phyloP scores from a whole-genome alignment of 2,888 invertebrate species.

The Megastigmus dorsalis region DNA sequence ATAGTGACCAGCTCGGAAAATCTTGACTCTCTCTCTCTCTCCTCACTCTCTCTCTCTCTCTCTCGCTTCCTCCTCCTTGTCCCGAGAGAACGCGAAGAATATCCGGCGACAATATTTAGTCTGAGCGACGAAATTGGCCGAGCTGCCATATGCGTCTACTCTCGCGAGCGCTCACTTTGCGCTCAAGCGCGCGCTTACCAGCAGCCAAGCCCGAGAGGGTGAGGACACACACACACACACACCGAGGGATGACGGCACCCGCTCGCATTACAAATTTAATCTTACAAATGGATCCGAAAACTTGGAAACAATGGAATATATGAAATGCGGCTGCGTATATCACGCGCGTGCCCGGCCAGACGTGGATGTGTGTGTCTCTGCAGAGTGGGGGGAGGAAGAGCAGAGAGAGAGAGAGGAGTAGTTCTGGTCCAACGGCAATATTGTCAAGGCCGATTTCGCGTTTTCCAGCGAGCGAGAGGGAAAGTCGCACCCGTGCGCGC shows the following conservation, averaged over 20 bases:
- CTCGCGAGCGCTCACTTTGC: slow-evolving; percentile 61
- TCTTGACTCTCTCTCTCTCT: slow-evolving; percentile 3
- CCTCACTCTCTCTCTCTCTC: background rate
- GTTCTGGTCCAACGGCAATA: slow-evolving; percentile 69
- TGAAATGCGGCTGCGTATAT: slow-evolving; percentile 74
- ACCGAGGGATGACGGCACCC: slow-evolving; percentile 43
- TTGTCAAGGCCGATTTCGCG: slow-evolving; percentile 72
- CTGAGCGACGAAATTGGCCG: slow-evolving; percentile 67
- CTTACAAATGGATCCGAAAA: slow-evolving; percentile 81
- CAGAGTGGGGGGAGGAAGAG: too few species aligned
- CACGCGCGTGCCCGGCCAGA: slow-evolving; percentile 58
- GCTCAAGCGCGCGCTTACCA: too few species aligned
- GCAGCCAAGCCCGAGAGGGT: slow-evolving; percentile 33
- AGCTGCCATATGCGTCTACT: slow-evolving; percentile 71
- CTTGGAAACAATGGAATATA: slow-evolving; percentile 75
- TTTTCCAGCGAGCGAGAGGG: slow-evolving; percentile 40
- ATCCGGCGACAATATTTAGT: slow-evolving; percentile 25
- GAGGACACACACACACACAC: slow-evolving; percentile 55
- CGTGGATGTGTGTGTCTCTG: too few species aligned
- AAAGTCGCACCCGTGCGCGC: slow-evolving; percentile 26
- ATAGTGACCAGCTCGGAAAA: slow-evolving; percentile 25
- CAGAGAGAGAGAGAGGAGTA: too few species aligned
- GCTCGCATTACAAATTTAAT: slow-evolving; percentile 81
- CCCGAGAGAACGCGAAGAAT: background rate
- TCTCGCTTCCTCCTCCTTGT: background rate